Conservation (phyloP, 2,797 vertebrate species). For the Oreochromis mossambicus region DNA sequence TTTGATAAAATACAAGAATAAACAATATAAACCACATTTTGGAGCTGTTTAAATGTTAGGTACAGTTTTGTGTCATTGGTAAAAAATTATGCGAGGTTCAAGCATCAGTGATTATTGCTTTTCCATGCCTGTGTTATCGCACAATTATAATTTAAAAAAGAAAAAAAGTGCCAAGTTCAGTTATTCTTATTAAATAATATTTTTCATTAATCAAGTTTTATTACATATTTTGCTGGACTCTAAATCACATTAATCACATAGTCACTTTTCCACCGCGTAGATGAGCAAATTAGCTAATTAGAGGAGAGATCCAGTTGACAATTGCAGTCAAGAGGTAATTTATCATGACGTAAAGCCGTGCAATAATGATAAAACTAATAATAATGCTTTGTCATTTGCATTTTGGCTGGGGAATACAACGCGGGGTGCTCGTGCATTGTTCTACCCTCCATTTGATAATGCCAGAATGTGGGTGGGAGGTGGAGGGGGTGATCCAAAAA, state of each 20-base stretch:
- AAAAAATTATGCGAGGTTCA: not conserved
- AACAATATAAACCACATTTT: not conserved
- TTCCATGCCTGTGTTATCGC: not conserved
- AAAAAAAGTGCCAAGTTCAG: not conserved
- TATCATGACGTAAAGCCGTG: slow-evolving; percentile 18
- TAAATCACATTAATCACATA: slow-evolving; percentile 13
- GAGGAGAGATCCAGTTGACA: slow-evolving; percentile 27
- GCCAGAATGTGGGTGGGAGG: slow-evolving; percentile 32
- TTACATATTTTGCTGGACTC: slow-evolving; percentile 3
- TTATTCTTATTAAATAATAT: slow-evolving; percentile 3
- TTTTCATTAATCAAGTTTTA: slow-evolving; percentile 18
- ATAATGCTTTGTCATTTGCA: slow-evolving; percentile 28
- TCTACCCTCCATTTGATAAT: slow-evolving; percentile 47
- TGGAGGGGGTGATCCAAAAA: slow-evolving; percentile 21
- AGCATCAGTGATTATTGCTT: not conserved
- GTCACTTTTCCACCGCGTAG: not conserved
- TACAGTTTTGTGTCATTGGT: not conserved
- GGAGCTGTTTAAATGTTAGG: not conserved
- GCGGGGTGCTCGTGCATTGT: slow-evolving; percentile 23
- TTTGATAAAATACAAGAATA: not conserved
- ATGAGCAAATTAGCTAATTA: slow-evolving; percentile 35
- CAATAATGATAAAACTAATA: slow-evolving; percentile 4
- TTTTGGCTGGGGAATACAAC: slow-evolving; percentile 21
- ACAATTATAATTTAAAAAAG: not conserved
- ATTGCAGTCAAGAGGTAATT: slow-evolving; percentile 21